These are phyloP conservation scores for Myotis davidii DNA, from an alignment of 2,113 vertebrate species.

Conservation along the genomic window DNA sequence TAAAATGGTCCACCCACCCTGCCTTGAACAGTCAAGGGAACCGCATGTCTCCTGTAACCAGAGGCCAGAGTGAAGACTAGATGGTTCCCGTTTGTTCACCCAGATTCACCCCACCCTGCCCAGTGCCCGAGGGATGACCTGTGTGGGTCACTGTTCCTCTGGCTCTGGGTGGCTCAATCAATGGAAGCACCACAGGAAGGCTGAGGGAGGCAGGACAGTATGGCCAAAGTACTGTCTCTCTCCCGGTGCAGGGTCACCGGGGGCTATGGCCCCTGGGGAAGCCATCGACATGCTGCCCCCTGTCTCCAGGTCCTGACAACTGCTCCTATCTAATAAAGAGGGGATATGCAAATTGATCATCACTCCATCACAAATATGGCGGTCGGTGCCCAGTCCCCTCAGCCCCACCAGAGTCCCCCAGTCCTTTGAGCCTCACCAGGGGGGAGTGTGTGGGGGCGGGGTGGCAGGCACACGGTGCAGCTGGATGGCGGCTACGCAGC, in stretches of 20 bases:
- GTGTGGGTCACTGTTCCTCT: not conserved
- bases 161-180: not conserved
- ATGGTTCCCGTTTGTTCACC: accelerated
- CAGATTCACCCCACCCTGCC: no score
- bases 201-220: not conserved
- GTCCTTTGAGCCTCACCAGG: no score
- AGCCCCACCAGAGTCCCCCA: no score
- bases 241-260: not conserved
- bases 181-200: not conserved
- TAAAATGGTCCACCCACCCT: not conserved
- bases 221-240: not conserved
- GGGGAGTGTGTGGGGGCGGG: no score
- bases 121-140: accelerated
- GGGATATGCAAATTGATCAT: no score
- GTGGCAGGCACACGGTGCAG: no score
- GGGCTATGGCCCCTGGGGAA: not conserved
- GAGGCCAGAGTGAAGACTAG: not conserved
- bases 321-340: not conserved
- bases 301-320: not conserved
- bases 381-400: no score
- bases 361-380: no score
- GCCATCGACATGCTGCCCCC: not conserved
- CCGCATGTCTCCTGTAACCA: not conserved
- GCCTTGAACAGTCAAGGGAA: not conserved
- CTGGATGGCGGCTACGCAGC: no score